Percentiles rank a stretch among this genome's conserved stretches.
These are phyloP conservation scores for Amaurobius ferox DNA, from an alignment of 2,888 invertebrate species.

Conservation along the genomic window DNA sequence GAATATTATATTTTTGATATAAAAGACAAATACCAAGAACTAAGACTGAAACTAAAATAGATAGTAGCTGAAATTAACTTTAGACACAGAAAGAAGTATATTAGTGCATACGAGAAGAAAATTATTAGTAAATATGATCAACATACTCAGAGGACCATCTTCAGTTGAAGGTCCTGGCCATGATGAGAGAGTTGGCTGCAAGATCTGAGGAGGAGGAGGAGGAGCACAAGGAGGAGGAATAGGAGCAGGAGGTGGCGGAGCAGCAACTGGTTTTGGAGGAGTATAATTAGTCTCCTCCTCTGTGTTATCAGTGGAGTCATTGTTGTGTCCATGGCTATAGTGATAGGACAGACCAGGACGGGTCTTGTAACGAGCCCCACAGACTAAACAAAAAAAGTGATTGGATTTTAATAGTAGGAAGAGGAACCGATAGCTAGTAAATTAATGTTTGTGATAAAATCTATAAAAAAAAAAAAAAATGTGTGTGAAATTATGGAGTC, in stretches of 20 bases:
- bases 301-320: constrained; percentile 72
- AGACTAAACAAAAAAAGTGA: constrained; percentile 81
- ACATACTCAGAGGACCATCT: constrained; percentile 67
- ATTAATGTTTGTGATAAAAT: too few relatives aligned
- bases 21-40: not conserved
- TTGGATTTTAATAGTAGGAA: not conserved
- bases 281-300: constrained; percentile 71
- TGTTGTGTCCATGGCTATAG: constrained; percentile 85
- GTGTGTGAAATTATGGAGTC: too few relatives aligned
- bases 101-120: not conserved
- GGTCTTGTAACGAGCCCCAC: constrained; percentile 97
- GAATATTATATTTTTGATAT: too few relatives aligned
- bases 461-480: too few relatives aligned
- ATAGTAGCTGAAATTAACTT: too few relatives aligned
- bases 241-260: constrained; percentile 50
- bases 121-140: not conserved
- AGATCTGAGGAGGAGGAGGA: constrained; percentile 38
- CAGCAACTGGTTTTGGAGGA: constrained; percentile 62
- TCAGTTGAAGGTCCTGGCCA: constrained; percentile 68
- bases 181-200: constrained; percentile 66
- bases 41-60: not conserved
- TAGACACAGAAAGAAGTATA: too few relatives aligned
- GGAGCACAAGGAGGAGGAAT: constrained; percentile 78
- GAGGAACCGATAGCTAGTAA: too few relatives aligned
- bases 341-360: constrained; percentile 96